Evolutionary conservation across 2,113 vertebrate genomes (phyloP).

Genomic region (Trichomycterus rosablanca): DNA sequence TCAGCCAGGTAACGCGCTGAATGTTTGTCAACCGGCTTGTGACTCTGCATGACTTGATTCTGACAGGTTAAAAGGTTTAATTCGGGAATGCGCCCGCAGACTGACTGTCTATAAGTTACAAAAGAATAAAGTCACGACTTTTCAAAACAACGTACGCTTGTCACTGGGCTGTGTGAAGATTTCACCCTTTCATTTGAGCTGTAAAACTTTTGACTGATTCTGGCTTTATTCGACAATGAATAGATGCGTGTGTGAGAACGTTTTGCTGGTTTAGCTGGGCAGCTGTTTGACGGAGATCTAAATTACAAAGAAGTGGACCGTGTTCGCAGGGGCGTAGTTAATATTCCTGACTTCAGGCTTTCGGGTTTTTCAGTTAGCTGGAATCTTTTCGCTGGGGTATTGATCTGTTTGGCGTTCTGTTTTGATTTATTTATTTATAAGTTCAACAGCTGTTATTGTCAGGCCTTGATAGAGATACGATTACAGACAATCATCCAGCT

Average conservation of each 20-base stretch:
- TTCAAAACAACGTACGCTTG: slow-evolving; percentile 2
- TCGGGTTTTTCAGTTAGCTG: slow-evolving; percentile 44
- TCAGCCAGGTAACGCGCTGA: background rate
- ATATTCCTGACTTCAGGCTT: slow-evolving; percentile 24
- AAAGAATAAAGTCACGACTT: background rate
- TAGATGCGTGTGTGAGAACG: background rate
- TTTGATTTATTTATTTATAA: slow-evolving; percentile 36
- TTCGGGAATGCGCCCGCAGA: slow-evolving; percentile 4
- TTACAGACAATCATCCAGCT: slow-evolving; percentile 27
- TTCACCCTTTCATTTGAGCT: slow-evolving; percentile 4
- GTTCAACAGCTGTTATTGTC: slow-evolving; percentile 25
- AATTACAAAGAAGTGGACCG: slow-evolving; percentile 39
- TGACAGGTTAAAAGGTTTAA: slow-evolving; percentile 20
- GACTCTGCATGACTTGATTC: background rate
- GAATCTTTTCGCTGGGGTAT: slow-evolving; percentile 30
- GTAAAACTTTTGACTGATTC: slow-evolving; percentile 13
- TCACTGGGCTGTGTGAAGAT: background rate
- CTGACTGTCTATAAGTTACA: background rate
- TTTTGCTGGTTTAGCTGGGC: slow-evolving; percentile 4
- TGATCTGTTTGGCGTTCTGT: slow-evolving; percentile 21
- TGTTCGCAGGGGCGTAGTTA: slow-evolving; percentile 41
- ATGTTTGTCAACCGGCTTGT: background rate
- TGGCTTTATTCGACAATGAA: background rate
- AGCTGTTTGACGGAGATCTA: slow-evolving; percentile 21
- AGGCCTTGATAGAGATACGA: slow-evolving; percentile 32